Conservation (phyloP, 2,888 invertebrate genomes). For the Patella ulyssiponensis region DNA sequence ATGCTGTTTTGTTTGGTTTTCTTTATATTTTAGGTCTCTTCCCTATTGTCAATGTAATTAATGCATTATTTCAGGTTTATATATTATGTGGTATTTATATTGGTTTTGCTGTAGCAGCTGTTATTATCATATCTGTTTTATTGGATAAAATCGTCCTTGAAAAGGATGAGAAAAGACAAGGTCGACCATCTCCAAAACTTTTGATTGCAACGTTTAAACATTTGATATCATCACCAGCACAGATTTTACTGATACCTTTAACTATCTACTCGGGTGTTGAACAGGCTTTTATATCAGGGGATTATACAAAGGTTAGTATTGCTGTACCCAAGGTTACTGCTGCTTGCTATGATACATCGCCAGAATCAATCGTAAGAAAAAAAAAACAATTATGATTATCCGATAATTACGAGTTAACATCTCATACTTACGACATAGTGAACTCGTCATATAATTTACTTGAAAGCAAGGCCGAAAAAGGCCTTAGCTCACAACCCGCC, state of each 20-base stretch:
- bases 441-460: no score
- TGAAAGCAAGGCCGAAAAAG: no score
- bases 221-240: conserved; percentile 86
- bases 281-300: conserved; percentile 94
- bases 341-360: no score
- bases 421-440: no score
- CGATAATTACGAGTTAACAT: no score
- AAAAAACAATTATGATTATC: no score
- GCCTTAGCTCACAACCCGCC: no score
- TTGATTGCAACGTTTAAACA: conserved; percentile 84
- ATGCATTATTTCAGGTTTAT: conserved; percentile 79
- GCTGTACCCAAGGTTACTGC: no score
- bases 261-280: conserved; percentile 98
- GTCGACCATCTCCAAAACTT: conserved; percentile 45
- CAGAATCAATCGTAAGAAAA: no score
- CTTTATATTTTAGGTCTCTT: no score
- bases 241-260: conserved; percentile 92
- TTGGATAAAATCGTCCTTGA: conserved; percentile 78
- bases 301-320: conserved; percentile 73
- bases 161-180: conserved; percentile 33
- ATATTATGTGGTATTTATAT: conserved; percentile 91
- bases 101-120: conserved; percentile 87
- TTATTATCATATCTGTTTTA: conserved; percentile 87
- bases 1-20: no score
- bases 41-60: no score